Conservation (phyloP, 1,140 invertebrate genomes). For the Formica exsecta region DNA sequence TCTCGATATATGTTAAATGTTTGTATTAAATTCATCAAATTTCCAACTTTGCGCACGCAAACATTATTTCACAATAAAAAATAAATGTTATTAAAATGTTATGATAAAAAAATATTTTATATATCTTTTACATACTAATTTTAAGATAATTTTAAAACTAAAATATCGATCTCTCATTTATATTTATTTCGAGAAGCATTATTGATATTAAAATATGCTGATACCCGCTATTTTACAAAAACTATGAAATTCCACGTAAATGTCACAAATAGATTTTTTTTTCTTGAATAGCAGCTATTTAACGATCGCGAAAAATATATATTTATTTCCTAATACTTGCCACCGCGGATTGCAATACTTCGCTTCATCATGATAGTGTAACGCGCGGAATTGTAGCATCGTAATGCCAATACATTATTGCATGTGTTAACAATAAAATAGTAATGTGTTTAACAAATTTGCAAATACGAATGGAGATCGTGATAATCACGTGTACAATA, state of each 20-base stretch:
- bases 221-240: neutral
- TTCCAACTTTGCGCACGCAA: neutral
- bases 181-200: neutral
- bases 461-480: constrained; percentile 60
- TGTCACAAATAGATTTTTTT: neutral
- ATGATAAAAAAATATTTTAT: neutral
- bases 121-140: neutral
- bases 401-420: constrained; percentile 54
- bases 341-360: constrained; percentile 26
- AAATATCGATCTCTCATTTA: neutral
- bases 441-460: constrained; percentile 42
- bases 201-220: neutral
- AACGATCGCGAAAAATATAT: neutral
- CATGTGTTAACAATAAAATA: constrained; percentile 48
- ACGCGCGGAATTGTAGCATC: constrained; percentile 34
- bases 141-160: neutral
- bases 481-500: neutral
- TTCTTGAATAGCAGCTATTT: neutral
- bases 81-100: neutral
- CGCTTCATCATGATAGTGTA: constrained; percentile 36
- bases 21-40: neutral
- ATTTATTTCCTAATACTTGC: neutral
- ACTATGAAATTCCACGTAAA: neutral
- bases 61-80: neutral
- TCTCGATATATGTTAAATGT: neutral